Evolutionary conservation across 1,140 invertebrate species (phyloP), one percentile per base, ranked within the genome.

Genomic region (Brachionus sp.): DNA sequence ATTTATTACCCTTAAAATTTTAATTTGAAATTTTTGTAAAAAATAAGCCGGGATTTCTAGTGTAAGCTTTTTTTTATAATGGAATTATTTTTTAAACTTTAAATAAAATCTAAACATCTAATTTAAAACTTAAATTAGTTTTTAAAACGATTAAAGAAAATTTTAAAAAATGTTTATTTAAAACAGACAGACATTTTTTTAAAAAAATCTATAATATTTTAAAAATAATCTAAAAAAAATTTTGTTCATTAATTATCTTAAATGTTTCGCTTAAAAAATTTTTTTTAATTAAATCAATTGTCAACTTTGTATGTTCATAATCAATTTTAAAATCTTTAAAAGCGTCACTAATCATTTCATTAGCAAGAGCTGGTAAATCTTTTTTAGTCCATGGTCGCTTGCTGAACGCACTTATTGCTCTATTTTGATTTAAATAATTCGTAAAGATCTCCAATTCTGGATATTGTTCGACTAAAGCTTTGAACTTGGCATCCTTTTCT

Each of bases 291-390:
- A 75, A 5, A 23, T 75, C 42, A 46, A 75, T 29, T 3, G 37
- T 46, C 1, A 75, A 16, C 13, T 75, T 75, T 46, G 70, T 35
- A 5, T 19, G 10, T 25, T 75, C 70, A 25, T 25, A 4, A n/a
- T 75, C 70, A 42, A 75, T 46, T 75, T 46, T 46, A 46, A 46
- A 75, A 75, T 75, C 70, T 33, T 75, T 75, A 3, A 75, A 75
- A 46, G 70, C 70, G 23, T 75, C 70, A 12, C 7, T 25, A 12
- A 75, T 23, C 25, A 75, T 75, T 25, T 46, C 37, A 75, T 75
- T 44, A 5, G 70, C 70, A n/a, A 75, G n/a, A 29, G 10, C 9
- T 75, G 37, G 39, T 12, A 75, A 10, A 46, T 75, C 70, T 46
- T 75, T 75, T 75, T 75, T 75, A 5, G 23, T 35, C 70, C 70